Evolutionary conservation across 2,113 vertebrate species (phyloP), one percentile per base, ranked within the genome.

Genomic region (Cranoglanis bouderius): DNA sequence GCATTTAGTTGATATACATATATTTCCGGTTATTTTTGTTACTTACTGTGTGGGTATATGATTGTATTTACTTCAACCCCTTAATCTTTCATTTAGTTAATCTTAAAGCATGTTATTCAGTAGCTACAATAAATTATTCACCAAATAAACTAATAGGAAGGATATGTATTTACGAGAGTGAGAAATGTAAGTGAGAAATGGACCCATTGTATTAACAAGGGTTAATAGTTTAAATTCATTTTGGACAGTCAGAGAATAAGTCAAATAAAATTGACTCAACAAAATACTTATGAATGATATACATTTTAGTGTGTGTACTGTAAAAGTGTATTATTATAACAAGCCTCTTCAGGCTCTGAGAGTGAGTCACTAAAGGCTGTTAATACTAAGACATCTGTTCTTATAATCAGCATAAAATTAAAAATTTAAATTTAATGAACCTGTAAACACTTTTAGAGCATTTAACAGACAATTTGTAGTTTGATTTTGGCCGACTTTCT

Each of bases 281-380:
- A 35, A 72, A 70, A 38, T 18, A 24, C 3, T 75, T 26, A 40
- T 43, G 43, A 75, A 43, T 75, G 7, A 24, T 75, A 43, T 75
- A 4, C 7, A 24, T 75, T 3, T 75, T 40, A 10, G 75, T 7
- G 29, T 78, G 4, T 78, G 46, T 49, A n/a, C 26, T 49, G 40
- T 29, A 19, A 8, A 43, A 49, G 10, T 78, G 24, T 75, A 12
- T 78, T 78, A 78, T 46, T 49, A 49, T 75, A 75, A 43, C 9
- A 24, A 75, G 35, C 72, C 8, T 75, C 63, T n/a, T n/a, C n/a
- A 35, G 65, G 40, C 16, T 75, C 3, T 43, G 38, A 78, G 43
- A 78, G 43, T 78, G 40, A 49, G 40, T 75, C 72, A 43, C 72
- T 74, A 40, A 40, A 75, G 72, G 38, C 74, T 80, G 77, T 61